Conservation (phyloP, 2,113 vertebrate species). For the Todiramphus chloris region DNA sequence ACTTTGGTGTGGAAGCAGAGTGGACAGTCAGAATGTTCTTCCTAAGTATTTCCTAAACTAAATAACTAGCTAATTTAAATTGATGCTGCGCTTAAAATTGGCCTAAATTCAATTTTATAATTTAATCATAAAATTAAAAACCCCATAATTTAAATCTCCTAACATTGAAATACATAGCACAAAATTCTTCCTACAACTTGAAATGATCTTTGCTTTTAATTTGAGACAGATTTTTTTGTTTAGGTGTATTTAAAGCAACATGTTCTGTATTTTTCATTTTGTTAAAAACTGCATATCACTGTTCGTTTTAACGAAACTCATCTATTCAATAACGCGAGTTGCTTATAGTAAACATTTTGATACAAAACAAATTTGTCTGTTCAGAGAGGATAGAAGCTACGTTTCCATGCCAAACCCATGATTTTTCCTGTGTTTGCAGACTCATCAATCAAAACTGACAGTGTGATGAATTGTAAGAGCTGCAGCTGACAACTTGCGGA, state of each 20-base stretch:
- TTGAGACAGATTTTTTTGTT: not conserved
- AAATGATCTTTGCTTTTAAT: not conserved
- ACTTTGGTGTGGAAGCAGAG: not conserved
- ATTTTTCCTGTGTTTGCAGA: conserved; percentile 29
- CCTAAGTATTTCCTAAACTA: not conserved
- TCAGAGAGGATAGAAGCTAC: not conserved
- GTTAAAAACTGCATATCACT: not conserved
- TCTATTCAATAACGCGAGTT: not conserved
- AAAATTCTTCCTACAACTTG: not conserved
- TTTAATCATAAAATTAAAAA: not conserved
- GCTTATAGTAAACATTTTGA: conserved; percentile 10
- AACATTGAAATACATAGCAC: not conserved
- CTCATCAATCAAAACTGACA: conserved; percentile 15
- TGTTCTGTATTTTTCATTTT: not conserved
- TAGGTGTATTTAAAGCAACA: not conserved
- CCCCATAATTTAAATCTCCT: not conserved
- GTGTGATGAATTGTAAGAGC: not conserved
- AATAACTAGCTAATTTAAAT: not conserved
- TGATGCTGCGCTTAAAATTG: not conserved
- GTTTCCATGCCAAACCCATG: not conserved
- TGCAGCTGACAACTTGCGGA: not conserved
- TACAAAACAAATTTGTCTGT: not conserved
- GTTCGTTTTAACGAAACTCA: not conserved
- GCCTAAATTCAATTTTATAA: not conserved
- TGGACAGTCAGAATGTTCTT: not conserved